Evolutionary conservation across 2,888 invertebrate genomes (phyloP).

Genomic region (Phorcus lineatus): DNA sequence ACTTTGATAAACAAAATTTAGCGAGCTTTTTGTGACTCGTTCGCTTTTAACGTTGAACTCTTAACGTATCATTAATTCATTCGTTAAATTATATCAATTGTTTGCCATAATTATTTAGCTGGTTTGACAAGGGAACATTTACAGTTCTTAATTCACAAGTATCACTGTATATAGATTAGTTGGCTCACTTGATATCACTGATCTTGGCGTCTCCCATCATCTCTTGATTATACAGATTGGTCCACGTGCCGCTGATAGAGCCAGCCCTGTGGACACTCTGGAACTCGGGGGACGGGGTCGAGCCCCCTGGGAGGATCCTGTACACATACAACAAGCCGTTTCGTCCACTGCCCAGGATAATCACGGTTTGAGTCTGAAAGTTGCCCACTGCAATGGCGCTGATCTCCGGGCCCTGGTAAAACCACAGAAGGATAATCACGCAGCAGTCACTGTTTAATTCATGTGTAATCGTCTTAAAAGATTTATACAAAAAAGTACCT

Average conservation of each 20-base stretch:
- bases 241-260: not conserved
- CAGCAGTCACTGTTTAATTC: no score
- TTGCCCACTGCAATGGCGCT: not conserved
- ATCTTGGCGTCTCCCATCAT: constrained; percentile 22
- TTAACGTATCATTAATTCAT: no score
- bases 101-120: no score
- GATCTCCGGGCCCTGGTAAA: constrained; percentile 16
- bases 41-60: no score
- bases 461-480: no score
- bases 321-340: constrained; percentile 19
- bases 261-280: constrained; percentile 25
- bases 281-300: constrained; percentile 7
- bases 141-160: no score
- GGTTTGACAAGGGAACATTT: no score
- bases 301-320: not conserved
- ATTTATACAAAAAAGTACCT: no score
- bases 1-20: no score
- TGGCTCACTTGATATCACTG: constrained; percentile 14
- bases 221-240: not conserved
- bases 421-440: not conserved
- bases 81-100: no score
- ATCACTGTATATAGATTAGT: no score
- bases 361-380: not conserved
- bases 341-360: constrained; percentile 8
- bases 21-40: no score